Evolutionary conservation across 2,113 vertebrate species (phyloP), one percentile per base, ranked within the genome.

Genomic region (Oreochromis aureus): DNA sequence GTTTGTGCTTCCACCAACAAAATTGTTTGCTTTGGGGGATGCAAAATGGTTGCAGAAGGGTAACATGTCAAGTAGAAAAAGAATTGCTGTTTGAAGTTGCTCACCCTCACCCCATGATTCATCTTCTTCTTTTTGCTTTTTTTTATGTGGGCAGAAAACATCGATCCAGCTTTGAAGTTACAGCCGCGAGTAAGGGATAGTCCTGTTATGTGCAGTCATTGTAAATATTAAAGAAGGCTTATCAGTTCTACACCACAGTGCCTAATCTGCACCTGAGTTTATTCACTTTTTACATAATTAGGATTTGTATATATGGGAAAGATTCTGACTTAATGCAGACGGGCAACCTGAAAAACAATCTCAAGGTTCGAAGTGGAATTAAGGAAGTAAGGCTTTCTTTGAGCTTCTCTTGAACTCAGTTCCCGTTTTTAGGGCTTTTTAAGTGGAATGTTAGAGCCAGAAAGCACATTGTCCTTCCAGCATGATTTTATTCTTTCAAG

Each of bases 251-350:
- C 46, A 86, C 81, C 87, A 92, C 32, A 78, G 73, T 86, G 71
- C 92, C 89, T 91, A 86, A 79, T 93, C 92, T 92, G 88, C 90
- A 94, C 91, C 91, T 93, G 93, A 94, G 93, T 87, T 94, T 63
- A 91, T 87, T 93, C 82, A 79, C 82, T 66, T 46, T 55, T 27
- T 81, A 82, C 55, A 48, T 69, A 46, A 80, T 16, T 83, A 63
- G 83, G 80, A 78, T 73, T 56, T 51, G 13, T 78, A 27, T 87
- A 27, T 73, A 46, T 66, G n/a, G 80, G 32, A 16, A 80, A 69
- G 80, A 82, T 82, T 91, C 48, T 78, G 83, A 91, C 46, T 80
- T 81, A 16, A 83, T 84, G 51, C 19, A 55, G 8, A 5, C 5
- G 59, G 56, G 61, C 86, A 92, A 87, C 22, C 34, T 85, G 32